Percentiles rank a stretch among this genome's conserved stretches.
Evolutionary conservation across 2,888 invertebrate species (phyloP).

Genomic region (Amorpha juglandis): DNA sequence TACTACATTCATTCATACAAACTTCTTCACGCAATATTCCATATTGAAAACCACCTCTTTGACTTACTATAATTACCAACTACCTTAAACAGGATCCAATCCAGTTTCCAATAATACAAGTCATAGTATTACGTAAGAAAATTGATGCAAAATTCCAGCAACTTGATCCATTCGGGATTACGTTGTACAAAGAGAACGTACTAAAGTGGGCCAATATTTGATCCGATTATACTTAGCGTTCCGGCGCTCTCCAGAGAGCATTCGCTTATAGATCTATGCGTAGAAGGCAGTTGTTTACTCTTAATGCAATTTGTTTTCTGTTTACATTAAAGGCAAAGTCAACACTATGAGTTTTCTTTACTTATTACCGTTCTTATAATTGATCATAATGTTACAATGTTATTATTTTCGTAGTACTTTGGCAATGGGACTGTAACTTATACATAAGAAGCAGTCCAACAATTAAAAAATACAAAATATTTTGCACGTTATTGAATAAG

Average conservation of each 20-base stretch:
- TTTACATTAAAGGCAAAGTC: background rate
- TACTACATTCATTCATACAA: too few relatives aligned
- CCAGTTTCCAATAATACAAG: background rate
- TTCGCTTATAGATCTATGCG: background rate
- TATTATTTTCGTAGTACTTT: too few relatives aligned
- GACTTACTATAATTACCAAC: too few relatives aligned
- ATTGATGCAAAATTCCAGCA: constrained; percentile 6
- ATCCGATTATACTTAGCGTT: constrained; percentile 11
- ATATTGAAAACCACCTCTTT: too few relatives aligned
- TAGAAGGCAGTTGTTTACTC: background rate
- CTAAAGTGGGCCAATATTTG: constrained; percentile 12
- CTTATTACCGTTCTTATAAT: too few relatives aligned
- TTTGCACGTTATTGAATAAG: background rate
- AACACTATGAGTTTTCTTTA: too few relatives aligned
- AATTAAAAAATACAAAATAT: too few relatives aligned
- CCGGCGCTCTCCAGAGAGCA: background rate
- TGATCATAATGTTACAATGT: too few relatives aligned
- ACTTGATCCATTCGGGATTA: background rate
- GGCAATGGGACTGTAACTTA: too few relatives aligned
- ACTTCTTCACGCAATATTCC: too few relatives aligned
- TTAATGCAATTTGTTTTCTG: background rate
- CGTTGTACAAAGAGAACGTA: background rate
- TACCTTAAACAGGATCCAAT: background rate
- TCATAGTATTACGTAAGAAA: constrained; percentile 10
- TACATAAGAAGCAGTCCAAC: too few relatives aligned